Conservation (phyloP, 2,888 invertebrate genomes). For the Oxycera nigricornis region DNA sequence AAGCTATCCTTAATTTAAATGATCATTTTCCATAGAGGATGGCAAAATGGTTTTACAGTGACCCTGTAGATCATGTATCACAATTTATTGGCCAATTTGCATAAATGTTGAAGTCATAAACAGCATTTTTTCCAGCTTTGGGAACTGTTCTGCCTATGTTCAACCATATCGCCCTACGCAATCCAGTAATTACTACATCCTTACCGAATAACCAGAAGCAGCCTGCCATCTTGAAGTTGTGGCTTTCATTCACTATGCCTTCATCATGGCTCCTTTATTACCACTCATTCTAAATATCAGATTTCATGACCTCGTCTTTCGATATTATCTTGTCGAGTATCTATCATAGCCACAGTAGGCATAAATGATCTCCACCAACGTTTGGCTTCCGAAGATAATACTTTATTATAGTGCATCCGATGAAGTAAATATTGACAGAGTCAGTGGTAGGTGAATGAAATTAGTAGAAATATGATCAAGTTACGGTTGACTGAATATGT, state of each 20-base stretch:
- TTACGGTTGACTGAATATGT: background rate
- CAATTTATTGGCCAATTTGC: too few relatives aligned
- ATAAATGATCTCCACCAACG: background rate
- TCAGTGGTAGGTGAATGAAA: slow-evolving; percentile 24
- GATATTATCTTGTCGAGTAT: background rate
- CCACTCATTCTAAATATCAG: background rate
- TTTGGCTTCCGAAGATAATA: background rate
- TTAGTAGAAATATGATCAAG: slow-evolving; percentile 12
- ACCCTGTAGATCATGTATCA: too few relatives aligned
- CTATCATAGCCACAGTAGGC: background rate
- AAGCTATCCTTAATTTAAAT: too few relatives aligned
- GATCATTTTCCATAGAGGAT: too few relatives aligned
- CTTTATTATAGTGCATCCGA: background rate
- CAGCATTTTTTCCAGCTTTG: too few relatives aligned
- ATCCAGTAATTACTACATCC: slow-evolving; percentile 6
- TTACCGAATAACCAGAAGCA: background rate
- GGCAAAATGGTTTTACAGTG: too few relatives aligned
- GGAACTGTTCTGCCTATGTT: too few relatives aligned
- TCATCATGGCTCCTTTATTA: background rate
- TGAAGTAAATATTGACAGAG: background rate
- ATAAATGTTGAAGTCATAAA: too few relatives aligned
- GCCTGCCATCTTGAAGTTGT: background rate
- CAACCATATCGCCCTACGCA: too few relatives aligned
- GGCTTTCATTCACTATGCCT: background rate
- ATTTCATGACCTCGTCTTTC: slow-evolving; percentile 1